These are phyloP conservation scores for Cerceris rybyensis DNA, from an alignment of 2,888 invertebrate species.

Conservation along the genomic window DNA sequence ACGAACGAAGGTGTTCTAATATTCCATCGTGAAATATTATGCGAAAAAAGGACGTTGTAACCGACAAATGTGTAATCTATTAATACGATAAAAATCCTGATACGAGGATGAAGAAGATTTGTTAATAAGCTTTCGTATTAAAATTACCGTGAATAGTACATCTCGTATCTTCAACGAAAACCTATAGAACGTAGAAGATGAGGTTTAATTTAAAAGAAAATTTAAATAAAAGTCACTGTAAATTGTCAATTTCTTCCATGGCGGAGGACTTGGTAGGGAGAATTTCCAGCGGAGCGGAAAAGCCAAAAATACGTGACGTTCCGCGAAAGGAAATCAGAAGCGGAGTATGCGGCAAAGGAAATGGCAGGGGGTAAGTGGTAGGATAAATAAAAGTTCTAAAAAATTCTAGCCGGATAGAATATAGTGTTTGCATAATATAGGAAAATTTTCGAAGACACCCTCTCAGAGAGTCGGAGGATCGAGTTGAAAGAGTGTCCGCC, in stretches of 20 bases:
- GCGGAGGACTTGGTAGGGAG: not conserved
- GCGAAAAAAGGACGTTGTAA: not conserved
- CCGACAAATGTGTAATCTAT: not conserved
- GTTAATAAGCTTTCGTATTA: too few relatives aligned
- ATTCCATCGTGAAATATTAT: not conserved
- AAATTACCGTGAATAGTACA: too few relatives aligned
- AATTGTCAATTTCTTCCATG: not conserved
- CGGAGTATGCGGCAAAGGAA: slow-evolving; percentile 3
- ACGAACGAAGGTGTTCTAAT: slow-evolving; percentile 3
- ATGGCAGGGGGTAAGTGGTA: slow-evolving; percentile 12
- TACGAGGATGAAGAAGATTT: too few relatives aligned
- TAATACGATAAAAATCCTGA: too few relatives aligned
- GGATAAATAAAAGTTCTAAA: slow-evolving; percentile 44
- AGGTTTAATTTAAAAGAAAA: too few relatives aligned
- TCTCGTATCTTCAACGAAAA: too few relatives aligned
- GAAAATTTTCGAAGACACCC: slow-evolving; percentile 59
- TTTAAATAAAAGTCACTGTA: too few relatives aligned
- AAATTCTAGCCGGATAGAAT: slow-evolving; percentile 24
- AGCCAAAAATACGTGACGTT: slow-evolving; percentile 21
- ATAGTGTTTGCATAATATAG: slow-evolving; percentile 63
- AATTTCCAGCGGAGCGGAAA: slow-evolving; percentile 14
- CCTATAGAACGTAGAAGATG: too few relatives aligned
- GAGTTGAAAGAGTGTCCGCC: not conserved
- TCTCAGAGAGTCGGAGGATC: slow-evolving; percentile 43
- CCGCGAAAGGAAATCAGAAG: slow-evolving; percentile 12